Conservation (phyloP, 2,888 invertebrate species). For the Amiota communis region DNA sequence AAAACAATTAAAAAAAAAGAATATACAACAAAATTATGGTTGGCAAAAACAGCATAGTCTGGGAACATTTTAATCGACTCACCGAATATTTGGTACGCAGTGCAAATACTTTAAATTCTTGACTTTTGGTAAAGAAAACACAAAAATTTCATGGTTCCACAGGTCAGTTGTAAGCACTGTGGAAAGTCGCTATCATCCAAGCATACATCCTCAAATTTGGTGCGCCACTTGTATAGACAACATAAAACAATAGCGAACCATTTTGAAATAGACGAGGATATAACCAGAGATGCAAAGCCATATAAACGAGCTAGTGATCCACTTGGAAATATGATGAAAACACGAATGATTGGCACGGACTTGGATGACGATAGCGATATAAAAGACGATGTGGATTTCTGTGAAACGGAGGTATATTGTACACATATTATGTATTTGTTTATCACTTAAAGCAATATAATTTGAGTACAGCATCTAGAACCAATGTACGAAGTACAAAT, state of each 20-base stretch:
- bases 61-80: conserved; percentile 58
- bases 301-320: neutral
- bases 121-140: neutral
- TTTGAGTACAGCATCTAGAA: neutral
- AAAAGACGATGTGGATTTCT: neutral
- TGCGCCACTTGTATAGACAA: conserved; percentile 49
- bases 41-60: conserved; percentile 58
- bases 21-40: conserved; percentile 45
- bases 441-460: neutral
- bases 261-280: conserved; percentile 12
- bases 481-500: conserved; percentile 22
- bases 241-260: conserved; percentile 7
- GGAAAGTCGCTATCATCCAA: conserved; percentile 60
- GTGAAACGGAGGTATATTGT: neutral
- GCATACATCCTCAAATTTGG: conserved; percentile 59
- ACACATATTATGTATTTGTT: no score
- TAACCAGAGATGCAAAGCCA: neutral
- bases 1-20: neutral
- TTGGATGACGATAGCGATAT: neutral
- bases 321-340: neutral
- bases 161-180: conserved; percentile 52
- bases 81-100: conserved; percentile 54
- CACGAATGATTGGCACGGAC: neutral
- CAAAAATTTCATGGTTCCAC: neutral
- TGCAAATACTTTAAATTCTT: neutral